These are phyloP conservation scores for Oscheius onirici DNA, from an alignment of 2,888 invertebrate species.

Conservation along the genomic window DNA sequence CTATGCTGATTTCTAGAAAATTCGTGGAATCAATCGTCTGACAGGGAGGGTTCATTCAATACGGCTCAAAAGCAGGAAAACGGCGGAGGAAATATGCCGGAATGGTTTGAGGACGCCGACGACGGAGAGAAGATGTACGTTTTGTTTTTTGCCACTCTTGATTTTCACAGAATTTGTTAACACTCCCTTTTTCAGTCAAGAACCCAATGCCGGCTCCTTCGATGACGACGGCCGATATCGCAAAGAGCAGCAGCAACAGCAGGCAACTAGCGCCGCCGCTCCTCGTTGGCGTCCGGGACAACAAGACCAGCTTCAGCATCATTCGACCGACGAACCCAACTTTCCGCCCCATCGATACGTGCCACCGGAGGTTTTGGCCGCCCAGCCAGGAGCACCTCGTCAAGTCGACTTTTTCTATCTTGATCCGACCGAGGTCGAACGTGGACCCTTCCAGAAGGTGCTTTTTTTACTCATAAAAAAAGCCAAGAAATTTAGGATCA, in stretches of 20 bases:
- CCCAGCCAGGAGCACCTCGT: neutral
- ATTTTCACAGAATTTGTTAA: neutral
- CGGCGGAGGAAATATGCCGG: slow-evolving; percentile 30
- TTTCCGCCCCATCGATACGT: neutral
- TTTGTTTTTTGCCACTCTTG: no score
- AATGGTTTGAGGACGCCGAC: slow-evolving; percentile 41
- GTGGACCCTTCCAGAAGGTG: slow-evolving; percentile 25
- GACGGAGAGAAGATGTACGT: slow-evolving; percentile 10
- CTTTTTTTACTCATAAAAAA: no score
- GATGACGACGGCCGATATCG: slow-evolving; percentile 30
- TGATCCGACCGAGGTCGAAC: slow-evolving; percentile 8
- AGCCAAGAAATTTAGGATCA: neutral
- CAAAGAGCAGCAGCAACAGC: neutral
- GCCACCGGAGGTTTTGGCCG: neutral
- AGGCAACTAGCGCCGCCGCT: neutral
- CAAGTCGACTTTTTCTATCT: slow-evolving; percentile 1
- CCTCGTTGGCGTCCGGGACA: neutral
- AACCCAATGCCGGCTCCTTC: slow-evolving; percentile 16
- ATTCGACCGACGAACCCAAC: neutral
- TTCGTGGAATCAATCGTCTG: neutral
- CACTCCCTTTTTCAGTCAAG: neutral
- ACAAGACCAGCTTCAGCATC: neutral
- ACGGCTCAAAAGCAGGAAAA: slow-evolving; percentile 9
- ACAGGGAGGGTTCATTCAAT: neutral
- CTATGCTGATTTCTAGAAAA: neutral